phyloP scores from a whole-genome alignment of 2,113 vertebrate species.

The Galeopterus variegatus region DNA sequence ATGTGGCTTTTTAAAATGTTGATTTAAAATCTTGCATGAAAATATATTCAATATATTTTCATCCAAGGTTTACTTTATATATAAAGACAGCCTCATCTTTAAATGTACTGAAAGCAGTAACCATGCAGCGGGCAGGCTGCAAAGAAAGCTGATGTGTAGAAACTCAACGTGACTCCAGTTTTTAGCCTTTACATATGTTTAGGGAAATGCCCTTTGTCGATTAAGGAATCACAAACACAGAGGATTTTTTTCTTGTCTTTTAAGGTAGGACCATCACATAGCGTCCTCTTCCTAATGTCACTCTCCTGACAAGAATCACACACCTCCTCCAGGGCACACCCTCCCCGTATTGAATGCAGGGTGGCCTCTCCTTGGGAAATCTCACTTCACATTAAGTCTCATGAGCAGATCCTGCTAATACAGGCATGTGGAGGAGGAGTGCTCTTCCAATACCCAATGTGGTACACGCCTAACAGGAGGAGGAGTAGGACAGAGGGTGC shows the following conservation, averaged over 20 bases:
- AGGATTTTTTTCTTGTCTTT: not conserved
- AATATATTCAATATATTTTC: not conserved
- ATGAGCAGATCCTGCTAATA: slow-evolving; percentile 44
- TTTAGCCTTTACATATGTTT: not conserved
- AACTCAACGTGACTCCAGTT: not conserved
- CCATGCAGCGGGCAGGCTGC: too few species aligned
- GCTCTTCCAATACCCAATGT: not conserved
- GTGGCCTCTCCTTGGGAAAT: slow-evolving; percentile 35
- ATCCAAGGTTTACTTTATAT: too few species aligned
- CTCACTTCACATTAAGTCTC: not conserved
- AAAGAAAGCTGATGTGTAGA: not conserved
- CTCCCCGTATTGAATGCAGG: not conserved
- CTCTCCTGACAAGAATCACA: not conserved
- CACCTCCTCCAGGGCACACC: not conserved
- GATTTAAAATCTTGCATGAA: not conserved
- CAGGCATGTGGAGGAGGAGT: not conserved
- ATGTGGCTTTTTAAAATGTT: slow-evolving; percentile 41
- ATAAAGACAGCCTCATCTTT: too few species aligned
- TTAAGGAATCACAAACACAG: not conserved
- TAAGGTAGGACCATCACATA: not conserved
- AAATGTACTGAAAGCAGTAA: too few species aligned
- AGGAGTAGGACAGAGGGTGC: not conserved
- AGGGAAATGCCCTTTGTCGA: not conserved
- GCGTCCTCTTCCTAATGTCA: not conserved
- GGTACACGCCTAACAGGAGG: not conserved